Evolutionary conservation across 2,797 vertebrate species (phyloP).

Genomic region (Fringilla coelebs): DNA sequence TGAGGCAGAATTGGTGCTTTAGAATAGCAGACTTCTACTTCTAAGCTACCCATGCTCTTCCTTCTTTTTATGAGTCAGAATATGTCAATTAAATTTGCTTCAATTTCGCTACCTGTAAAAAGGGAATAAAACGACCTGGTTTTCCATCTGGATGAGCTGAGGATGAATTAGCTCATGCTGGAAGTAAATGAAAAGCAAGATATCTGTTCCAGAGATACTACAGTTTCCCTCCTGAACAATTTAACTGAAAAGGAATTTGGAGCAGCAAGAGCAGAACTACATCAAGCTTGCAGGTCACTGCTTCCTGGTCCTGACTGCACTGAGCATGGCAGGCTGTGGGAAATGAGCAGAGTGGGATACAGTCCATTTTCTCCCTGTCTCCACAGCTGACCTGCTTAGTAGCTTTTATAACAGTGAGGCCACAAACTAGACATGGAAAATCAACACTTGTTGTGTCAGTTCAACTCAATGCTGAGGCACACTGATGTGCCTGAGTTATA

Average conservation of each 20-base stretch:
- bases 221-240: conserved; percentile 25
- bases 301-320: neutral
- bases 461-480: conserved; percentile 43
- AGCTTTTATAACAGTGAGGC: conserved; percentile 28
- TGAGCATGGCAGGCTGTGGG: neutral
- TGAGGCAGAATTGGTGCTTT: neutral
- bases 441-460: conserved; percentile 57
- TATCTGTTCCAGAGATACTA: neutral
- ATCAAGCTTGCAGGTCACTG: conserved; percentile 14
- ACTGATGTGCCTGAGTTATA: conserved; percentile 50
- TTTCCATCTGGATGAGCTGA: conserved; percentile 22
- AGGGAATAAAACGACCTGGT: neutral
- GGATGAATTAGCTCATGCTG: conserved; percentile 28
- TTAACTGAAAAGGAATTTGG: conserved; percentile 22
- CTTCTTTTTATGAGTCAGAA: neutral
- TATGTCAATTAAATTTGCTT: conserved; percentile 37
- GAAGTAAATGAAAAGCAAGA: conserved; percentile 34
- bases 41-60: neutral
- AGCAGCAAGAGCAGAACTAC: conserved; percentile 18
- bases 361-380: conserved; percentile 44
- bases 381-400: conserved; percentile 55
- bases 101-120: conserved; percentile 25
- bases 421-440: conserved; percentile 50
- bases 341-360: conserved; percentile 14
- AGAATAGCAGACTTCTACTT: neutral